phyloP scores from a whole-genome alignment of 2,113 vertebrate genomes.

The Gallinago media region DNA sequence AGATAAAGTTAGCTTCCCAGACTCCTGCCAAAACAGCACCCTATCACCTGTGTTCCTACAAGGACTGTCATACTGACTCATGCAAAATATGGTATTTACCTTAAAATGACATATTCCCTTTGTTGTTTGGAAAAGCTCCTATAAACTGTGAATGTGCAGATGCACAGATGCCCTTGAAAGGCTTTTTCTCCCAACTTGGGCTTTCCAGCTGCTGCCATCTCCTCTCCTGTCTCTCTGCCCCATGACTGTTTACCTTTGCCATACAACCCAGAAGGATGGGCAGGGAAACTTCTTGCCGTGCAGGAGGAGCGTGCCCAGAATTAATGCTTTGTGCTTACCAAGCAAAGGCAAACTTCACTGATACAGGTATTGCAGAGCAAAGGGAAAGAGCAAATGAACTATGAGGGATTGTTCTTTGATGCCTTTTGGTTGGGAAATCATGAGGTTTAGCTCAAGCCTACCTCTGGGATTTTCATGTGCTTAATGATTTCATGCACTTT shows the following conservation, averaged over 20 bases:
- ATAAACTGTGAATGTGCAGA: not conserved
- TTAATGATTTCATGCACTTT: conserved; percentile 51
- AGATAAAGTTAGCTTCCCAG: not conserved
- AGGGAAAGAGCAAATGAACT: not conserved
- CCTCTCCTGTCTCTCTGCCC: not conserved
- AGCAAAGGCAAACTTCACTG: not conserved
- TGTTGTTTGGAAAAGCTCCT: conserved; percentile 1
- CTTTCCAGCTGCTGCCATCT: not conserved
- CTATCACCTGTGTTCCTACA: not conserved
- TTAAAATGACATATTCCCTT: not conserved
- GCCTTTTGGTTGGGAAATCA: conserved; percentile 53
- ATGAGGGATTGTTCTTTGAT: conserved; percentile 23
- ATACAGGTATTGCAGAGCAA: not conserved
- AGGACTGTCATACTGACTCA: not conserved
- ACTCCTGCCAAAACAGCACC: not conserved
- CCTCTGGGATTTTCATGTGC: conserved; percentile 61
- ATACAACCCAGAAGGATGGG: not conserved
- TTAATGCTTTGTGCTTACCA: not conserved
- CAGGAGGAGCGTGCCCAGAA: not conserved
- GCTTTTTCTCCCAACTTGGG: not conserved
- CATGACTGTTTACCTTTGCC: accelerated
- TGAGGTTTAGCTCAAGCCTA: conserved; percentile 54
- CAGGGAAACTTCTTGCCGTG: not conserved
- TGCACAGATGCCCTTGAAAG: not conserved
- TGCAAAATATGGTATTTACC: not conserved